A percentile compares a stretch with the other conserved stretches of the same genome.
phyloP scores from a whole-genome alignment of 2,797 vertebrate species.

The Syngnathus acus region DNA sequence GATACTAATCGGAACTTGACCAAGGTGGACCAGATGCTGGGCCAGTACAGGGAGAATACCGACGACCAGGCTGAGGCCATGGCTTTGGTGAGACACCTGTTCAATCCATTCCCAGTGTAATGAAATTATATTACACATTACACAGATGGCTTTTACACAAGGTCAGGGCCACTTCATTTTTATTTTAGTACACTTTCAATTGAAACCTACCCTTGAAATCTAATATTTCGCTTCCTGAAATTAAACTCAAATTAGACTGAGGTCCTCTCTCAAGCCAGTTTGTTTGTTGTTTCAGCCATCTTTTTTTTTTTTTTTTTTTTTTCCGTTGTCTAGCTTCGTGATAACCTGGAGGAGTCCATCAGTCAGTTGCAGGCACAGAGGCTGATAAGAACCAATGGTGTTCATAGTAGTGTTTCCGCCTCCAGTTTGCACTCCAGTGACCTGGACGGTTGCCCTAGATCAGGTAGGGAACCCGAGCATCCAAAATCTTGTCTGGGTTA shows the following conservation, averaged over 20 bases:
- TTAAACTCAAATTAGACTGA: neutral
- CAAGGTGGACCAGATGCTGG: slow-evolving; percentile 87
- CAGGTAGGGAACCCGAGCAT: slow-evolving; percentile 61
- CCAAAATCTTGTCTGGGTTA: neutral
- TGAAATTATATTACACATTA: neutral
- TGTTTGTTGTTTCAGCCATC: neutral
- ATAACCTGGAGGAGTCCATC: slow-evolving; percentile 85
- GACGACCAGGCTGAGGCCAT: slow-evolving; percentile 81
- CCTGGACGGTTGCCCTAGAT: slow-evolving; percentile 65
- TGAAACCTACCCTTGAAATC: neutral
- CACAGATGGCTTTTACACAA: neutral
- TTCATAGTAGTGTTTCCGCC: slow-evolving; percentile 74
- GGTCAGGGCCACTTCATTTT: neutral
- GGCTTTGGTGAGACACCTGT: slow-evolving; percentile 69
- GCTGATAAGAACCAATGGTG: slow-evolving; percentile 52
- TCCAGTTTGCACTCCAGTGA: slow-evolving; percentile 83
- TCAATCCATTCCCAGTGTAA: neutral
- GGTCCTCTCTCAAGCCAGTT: neutral
- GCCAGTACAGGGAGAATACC: slow-evolving; percentile 82
- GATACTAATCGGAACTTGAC: slow-evolving; percentile 85
- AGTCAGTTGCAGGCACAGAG: slow-evolving; percentile 79
- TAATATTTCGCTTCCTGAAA: neutral
- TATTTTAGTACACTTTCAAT: neutral
- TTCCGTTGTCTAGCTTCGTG: slow-evolving; percentile 73
- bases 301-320: slow-evolving; percentile 5